These are phyloP conservation scores for Athetis lepigone DNA, from an alignment of 2,888 invertebrate species.

Conservation along the genomic window DNA sequence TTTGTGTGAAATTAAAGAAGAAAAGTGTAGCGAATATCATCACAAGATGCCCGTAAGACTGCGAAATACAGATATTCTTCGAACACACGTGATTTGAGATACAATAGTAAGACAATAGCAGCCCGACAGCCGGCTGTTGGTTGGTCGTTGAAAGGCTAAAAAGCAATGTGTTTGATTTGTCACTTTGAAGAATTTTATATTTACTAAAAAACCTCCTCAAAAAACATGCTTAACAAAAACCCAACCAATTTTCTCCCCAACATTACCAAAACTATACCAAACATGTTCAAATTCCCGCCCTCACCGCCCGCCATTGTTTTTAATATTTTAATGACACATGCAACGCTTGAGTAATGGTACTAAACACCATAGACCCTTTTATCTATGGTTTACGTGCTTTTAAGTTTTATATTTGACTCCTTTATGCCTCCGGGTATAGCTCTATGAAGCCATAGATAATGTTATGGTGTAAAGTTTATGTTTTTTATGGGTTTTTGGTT, in stretches of 20 bases:
- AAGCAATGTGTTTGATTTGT: no score
- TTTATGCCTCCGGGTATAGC: slow-evolving; percentile 49
- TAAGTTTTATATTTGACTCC: slow-evolving; percentile 45
- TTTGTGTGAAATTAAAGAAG: no score
- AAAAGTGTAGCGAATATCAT: no score
- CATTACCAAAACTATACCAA: slow-evolving; percentile 46
- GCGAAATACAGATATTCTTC: no score
- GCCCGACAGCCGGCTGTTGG: no score
- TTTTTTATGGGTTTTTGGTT: slow-evolving; percentile 10
- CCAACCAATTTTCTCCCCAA: slow-evolving; percentile 9
- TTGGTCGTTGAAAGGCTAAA: no score
- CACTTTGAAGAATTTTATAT: no score
- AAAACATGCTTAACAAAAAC: neutral
- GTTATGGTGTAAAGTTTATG: slow-evolving; percentile 13
- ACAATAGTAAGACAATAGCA: no score
- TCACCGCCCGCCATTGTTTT: slow-evolving; percentile 60
- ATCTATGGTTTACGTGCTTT: slow-evolving; percentile 52
- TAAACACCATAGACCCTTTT: slow-evolving; percentile 49
- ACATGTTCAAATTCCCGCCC: slow-evolving; percentile 53
- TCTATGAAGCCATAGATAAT: slow-evolving; percentile 39
- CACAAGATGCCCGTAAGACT: no score
- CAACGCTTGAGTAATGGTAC: slow-evolving; percentile 60
- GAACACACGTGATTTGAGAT: no score
- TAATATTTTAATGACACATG: slow-evolving; percentile 70
- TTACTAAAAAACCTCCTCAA: no score